Conservation (phyloP, 2,113 vertebrate genomes). For the Calyptommatus sinebrachiatus region DNA sequence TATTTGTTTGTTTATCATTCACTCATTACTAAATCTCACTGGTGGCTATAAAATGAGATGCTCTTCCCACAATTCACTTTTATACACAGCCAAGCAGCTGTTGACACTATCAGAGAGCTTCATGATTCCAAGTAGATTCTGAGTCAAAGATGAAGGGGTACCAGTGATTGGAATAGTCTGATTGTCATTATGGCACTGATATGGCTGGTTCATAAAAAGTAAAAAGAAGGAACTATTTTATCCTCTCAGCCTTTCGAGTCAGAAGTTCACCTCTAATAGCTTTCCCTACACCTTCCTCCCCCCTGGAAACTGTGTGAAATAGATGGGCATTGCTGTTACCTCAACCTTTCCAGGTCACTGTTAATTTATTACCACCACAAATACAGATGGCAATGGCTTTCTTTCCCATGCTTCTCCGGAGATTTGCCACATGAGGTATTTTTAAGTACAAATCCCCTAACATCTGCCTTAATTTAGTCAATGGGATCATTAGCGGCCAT, state of each 20-base stretch:
- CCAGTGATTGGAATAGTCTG: neutral
- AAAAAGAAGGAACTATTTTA: neutral
- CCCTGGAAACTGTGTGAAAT: slow-evolving; percentile 24
- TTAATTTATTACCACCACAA: slow-evolving; percentile 68
- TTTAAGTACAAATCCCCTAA: slow-evolving; percentile 77
- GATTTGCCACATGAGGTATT: slow-evolving; percentile 72
- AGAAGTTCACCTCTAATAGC: slow-evolving; percentile 27
- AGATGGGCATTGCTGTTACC: slow-evolving; percentile 45
- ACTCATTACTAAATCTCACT: no score
- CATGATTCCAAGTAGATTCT: no score
- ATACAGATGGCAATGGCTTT: slow-evolving; percentile 59
- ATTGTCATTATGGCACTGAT: neutral
- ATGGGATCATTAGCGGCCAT: slow-evolving; percentile 78
- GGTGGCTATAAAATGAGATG: no score
- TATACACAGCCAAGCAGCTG: no score
- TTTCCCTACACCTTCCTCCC: slow-evolving; percentile 23
- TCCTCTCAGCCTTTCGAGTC: neutral
- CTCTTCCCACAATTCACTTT: no score
- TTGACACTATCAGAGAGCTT: no score
- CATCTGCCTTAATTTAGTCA: slow-evolving; percentile 81
- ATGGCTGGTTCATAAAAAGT: neutral
- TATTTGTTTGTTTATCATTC: no score
- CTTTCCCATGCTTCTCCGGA: slow-evolving; percentile 57
- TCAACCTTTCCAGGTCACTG: slow-evolving; percentile 61
- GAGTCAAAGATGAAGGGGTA: no score